Evolutionary conservation across 1,140 invertebrate genomes (phyloP).

Genomic region (Varroa destructor): DNA sequence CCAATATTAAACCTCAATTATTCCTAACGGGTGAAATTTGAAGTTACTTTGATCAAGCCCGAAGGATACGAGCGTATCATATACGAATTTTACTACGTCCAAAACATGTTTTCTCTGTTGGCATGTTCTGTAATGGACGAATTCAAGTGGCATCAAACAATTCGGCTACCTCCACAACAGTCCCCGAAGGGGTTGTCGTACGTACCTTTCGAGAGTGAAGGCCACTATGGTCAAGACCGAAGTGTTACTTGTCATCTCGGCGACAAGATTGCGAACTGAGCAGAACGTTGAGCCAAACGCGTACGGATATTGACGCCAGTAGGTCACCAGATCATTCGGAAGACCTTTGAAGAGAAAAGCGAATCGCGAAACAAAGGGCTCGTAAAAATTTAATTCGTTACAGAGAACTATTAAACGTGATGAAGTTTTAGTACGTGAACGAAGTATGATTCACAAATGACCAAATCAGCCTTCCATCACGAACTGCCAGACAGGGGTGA

Average conservation of each 20-base stretch:
- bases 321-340: constrained; percentile 42
- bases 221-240: constrained; percentile 72
- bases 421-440: too few relatives aligned
- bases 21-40: background rate
- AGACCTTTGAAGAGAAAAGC: constrained; percentile 35
- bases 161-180: too few relatives aligned
- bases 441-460: too few relatives aligned
- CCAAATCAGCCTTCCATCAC: too few relatives aligned
- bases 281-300: constrained; percentile 42
- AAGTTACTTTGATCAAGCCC: background rate
- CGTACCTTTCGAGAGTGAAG: constrained; percentile 42
- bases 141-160: too few relatives aligned
- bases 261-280: constrained; percentile 40
- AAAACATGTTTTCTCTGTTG: too few relatives aligned
- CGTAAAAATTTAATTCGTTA: too few relatives aligned
- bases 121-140: too few relatives aligned
- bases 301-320: constrained; percentile 44
- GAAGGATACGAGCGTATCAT: background rate
- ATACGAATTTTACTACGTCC: too few relatives aligned
- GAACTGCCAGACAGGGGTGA: too few relatives aligned
- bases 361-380: background rate
- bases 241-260: constrained; percentile 43
- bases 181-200: background rate
- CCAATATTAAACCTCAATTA: background rate
- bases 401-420: too few relatives aligned